Evolutionary conservation across 2,888 invertebrate species (phyloP).

Genomic region (Machimus rusticus): DNA sequence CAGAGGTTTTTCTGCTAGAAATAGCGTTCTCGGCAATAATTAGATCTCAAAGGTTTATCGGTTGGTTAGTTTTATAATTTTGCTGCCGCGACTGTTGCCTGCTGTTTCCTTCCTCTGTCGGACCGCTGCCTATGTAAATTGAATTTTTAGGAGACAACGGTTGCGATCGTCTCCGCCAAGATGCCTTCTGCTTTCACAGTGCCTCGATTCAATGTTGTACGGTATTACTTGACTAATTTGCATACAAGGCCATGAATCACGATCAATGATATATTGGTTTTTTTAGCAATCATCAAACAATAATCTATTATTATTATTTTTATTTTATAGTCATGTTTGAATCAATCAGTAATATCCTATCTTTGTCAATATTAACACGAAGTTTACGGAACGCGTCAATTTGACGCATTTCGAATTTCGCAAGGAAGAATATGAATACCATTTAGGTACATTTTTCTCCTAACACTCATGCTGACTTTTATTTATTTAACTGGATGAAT

Average conservation of each 20-base stretch:
- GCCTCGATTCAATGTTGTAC: neutral
- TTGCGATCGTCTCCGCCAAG: neutral
- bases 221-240: neutral
- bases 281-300: neutral
- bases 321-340: too few relatives aligned
- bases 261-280: neutral
- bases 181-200: neutral
- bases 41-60: conserved; percentile 27
- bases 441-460: too few relatives aligned
- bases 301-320: too few relatives aligned
- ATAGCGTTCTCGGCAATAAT: conserved; percentile 22
- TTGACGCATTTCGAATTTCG: too few relatives aligned
- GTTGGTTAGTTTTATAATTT: conserved; percentile 30
- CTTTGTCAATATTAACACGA: too few relatives aligned
- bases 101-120: neutral
- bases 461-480: too few relatives aligned
- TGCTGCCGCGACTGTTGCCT: neutral
- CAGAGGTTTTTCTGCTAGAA: conserved; percentile 26
- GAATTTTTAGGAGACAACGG: conserved; percentile 17
- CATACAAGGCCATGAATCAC: neutral
- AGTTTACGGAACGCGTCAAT: too few relatives aligned
- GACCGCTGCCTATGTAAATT: conserved; percentile 9
- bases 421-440: too few relatives aligned
- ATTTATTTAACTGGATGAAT: too few relatives aligned
- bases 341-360: too few relatives aligned